Evolutionary conservation across 2,888 invertebrate genomes (phyloP).

Genomic region (Polietes domitor): DNA sequence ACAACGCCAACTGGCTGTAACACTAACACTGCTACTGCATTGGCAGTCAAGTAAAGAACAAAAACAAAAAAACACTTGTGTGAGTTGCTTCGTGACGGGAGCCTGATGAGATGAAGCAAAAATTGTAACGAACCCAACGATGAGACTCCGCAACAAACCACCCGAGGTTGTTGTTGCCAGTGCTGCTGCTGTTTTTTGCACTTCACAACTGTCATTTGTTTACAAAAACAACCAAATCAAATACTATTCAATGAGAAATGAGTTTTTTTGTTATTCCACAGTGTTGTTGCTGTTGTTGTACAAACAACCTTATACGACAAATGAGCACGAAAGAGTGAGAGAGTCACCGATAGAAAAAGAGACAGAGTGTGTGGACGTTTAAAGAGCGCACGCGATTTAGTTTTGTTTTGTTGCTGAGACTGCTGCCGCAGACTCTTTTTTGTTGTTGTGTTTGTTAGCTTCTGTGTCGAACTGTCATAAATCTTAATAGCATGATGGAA

Average conservation of each 20-base stretch:
- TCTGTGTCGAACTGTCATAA: conserved; percentile 80
- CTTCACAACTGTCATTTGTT: conserved; percentile 49
- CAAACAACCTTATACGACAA: not conserved
- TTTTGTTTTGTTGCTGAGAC: conserved; percentile 73
- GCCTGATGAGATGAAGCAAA: conserved; percentile 39
- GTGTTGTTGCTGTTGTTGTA: not conserved
- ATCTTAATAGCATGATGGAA: conserved; percentile 78
- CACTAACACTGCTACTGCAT: not conserved
- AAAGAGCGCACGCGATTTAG: conserved; percentile 67
- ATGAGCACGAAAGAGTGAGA: not conserved
- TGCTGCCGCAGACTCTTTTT: conserved; percentile 24
- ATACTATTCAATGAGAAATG: conserved; percentile 27
- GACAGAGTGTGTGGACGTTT: conserved; percentile 16
- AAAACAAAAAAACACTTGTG: conserved; percentile 46
- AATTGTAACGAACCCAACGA: not conserved
- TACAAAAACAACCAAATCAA: conserved; percentile 34
- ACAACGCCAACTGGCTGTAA: conserved; percentile 32
- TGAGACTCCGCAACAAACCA: not conserved
- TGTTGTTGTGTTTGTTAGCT: conserved; percentile 23
- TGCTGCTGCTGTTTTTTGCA: conserved; percentile 69
- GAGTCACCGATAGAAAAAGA: conserved; percentile 1
- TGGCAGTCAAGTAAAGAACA: too few relatives aligned
- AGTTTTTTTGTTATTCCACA: not conserved
- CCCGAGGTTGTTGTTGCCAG: not conserved
- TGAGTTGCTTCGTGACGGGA: conserved; percentile 41